Conservation (phyloP, 2,797 vertebrate genomes). For the Halcyon badia region DNA sequence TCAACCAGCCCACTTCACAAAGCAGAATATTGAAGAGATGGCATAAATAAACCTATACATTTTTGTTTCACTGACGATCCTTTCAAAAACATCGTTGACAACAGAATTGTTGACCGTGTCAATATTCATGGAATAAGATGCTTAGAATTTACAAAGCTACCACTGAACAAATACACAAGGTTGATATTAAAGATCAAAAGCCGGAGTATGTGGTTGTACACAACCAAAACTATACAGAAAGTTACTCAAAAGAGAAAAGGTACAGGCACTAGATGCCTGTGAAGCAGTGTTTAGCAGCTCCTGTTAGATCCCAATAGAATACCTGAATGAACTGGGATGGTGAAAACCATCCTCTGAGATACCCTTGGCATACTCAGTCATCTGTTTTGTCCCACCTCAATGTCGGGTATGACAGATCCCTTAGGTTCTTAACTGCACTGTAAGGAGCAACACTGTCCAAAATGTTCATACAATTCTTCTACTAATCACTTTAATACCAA, state of each 20-base stretch:
- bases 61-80: background rate
- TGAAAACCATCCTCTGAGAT: background rate
- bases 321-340: background rate
- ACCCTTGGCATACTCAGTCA: background rate
- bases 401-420: background rate
- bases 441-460: background rate
- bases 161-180: background rate
- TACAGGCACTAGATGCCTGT: background rate
- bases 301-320: background rate
- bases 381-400: background rate
- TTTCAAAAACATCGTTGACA: background rate
- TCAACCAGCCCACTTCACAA: slow-evolving; percentile 7
- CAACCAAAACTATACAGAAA: background rate
- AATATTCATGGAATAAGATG: background rate
- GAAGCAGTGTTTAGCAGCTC: background rate
- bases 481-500: background rate
- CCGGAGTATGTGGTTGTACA: background rate
- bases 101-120: background rate
- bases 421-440: background rate
- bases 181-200: background rate
- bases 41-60: background rate
- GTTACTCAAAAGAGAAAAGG: background rate
- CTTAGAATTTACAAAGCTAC: slow-evolving; percentile 15
- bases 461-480: background rate
- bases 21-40: background rate